Evolutionary conservation across 2,797 vertebrate species (phyloP).

Genomic region (Typhlichthys eigenmanni): DNA sequence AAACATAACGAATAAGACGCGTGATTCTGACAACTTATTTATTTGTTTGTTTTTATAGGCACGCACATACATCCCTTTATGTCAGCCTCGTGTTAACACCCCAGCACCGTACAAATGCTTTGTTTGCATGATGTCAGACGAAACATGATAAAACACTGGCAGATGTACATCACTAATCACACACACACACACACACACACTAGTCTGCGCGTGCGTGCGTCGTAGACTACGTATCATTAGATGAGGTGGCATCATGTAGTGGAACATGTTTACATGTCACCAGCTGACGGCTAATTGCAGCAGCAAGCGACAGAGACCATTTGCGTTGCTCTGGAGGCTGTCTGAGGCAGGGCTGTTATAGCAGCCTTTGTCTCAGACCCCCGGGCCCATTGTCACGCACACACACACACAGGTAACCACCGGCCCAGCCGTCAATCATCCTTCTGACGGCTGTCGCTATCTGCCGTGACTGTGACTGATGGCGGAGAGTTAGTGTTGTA

Average conservation of each 20-base stretch:
- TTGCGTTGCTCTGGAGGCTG: slow-evolving; percentile 30
- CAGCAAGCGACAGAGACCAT: slow-evolving; percentile 44
- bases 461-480: slow-evolving; percentile 74
- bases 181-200: slow-evolving; percentile 4
- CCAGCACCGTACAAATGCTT: slow-evolving; percentile 17
- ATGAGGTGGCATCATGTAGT: slow-evolving; percentile 13
- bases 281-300: slow-evolving; percentile 61
- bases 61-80: slow-evolving; percentile 9
- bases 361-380: slow-evolving; percentile 52
- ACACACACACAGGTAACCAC: slow-evolving; percentile 61
- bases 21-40: slow-evolving; percentile 22
- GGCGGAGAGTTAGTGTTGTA: slow-evolving; percentile 52
- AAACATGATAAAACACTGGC: slow-evolving; percentile 25
- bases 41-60: slow-evolving; percentile 21
- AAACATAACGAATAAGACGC: slow-evolving; percentile 54
- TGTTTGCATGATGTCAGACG: slow-evolving; percentile 16
- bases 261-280: slow-evolving; percentile 38
- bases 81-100: slow-evolving; percentile 15
- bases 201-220: slow-evolving; percentile 6
- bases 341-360: slow-evolving; percentile 29
- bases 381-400: slow-evolving; percentile 71
- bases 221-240: slow-evolving; percentile 15
- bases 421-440: slow-evolving; percentile 72
- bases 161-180: slow-evolving; percentile 29
- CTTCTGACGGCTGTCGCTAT: slow-evolving; percentile 67